Evolutionary conservation across 2,888 invertebrate genomes (phyloP).

Genomic region (Xylota segnis): DNA sequence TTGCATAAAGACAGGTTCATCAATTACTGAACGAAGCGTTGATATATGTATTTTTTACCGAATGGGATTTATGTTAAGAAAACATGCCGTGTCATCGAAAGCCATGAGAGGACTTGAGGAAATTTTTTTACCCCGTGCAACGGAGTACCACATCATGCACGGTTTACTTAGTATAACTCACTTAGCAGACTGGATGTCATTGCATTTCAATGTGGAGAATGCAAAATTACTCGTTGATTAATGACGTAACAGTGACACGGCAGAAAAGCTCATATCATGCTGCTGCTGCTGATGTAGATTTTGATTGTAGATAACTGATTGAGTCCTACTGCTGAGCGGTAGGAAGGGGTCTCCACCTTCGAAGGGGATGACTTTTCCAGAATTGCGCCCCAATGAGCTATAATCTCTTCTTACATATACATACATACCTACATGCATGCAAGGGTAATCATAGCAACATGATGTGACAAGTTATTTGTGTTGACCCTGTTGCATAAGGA

Average conservation of each 20-base stretch:
- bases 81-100: conserved; percentile 52
- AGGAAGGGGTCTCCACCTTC: no score
- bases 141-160: not conserved
- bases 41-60: conserved; percentile 1
- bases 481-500: no score
- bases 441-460: no score
- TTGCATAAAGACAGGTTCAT: conserved; percentile 41
- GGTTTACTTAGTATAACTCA: conserved; percentile 36
- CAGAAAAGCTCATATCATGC: conserved; percentile 24
- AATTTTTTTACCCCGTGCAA: not conserved
- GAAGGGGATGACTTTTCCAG: no score
- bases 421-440: no score
- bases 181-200: conserved; percentile 57
- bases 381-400: no score
- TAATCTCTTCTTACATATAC: no score
- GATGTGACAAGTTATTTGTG: no score
- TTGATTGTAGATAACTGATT: not conserved
- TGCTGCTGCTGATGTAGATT: conserved; percentile 1
- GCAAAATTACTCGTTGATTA: conserved; percentile 57
- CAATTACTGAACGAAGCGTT: conserved; percentile 53
- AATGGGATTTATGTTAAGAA: conserved; percentile 29
- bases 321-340: not conserved
- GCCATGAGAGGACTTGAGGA: conserved; percentile 10
- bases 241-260: conserved; percentile 57
- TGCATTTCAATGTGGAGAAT: conserved; percentile 43